Conservation (phyloP, 2,797 vertebrate genomes). For the Hippopotamyrus pictus region DNA sequence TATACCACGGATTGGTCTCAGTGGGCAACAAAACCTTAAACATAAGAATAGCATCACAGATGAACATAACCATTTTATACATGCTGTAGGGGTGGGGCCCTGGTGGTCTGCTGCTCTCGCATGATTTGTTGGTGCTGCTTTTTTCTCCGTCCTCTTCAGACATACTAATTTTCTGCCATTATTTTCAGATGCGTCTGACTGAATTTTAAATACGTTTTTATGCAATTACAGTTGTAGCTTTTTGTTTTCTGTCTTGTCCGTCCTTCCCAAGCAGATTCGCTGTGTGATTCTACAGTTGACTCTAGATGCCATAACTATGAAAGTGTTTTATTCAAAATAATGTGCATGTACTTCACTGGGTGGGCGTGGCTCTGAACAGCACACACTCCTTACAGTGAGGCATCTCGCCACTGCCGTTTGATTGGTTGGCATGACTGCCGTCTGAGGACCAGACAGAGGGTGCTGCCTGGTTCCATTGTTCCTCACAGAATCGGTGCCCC, state of each 20-base stretch:
- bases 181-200: background rate
- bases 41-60: background rate
- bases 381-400: background rate
- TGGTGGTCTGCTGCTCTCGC: background rate
- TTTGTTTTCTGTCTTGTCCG: background rate
- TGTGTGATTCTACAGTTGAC: background rate
- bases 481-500: background rate
- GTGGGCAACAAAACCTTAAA: background rate
- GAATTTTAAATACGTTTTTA: background rate
- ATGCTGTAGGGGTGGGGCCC: background rate
- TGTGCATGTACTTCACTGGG: background rate
- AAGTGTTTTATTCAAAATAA: background rate
- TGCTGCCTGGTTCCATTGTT: conserved; percentile 20
- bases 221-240: background rate
- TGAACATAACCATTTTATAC: background rate
- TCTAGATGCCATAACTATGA: background rate
- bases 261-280: background rate
- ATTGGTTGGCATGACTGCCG: background rate
- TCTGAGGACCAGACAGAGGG: conserved; percentile 1
- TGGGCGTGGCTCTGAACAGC: background rate
- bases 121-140: background rate
- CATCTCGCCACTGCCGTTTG: background rate
- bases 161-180: background rate
- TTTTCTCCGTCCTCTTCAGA: background rate
- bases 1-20: background rate